Percentiles rank a stretch among this genome's conserved stretches.
Evolutionary conservation across 1,140 invertebrate genomes (phyloP).

Genomic region (Drosophila melanica): DNA sequence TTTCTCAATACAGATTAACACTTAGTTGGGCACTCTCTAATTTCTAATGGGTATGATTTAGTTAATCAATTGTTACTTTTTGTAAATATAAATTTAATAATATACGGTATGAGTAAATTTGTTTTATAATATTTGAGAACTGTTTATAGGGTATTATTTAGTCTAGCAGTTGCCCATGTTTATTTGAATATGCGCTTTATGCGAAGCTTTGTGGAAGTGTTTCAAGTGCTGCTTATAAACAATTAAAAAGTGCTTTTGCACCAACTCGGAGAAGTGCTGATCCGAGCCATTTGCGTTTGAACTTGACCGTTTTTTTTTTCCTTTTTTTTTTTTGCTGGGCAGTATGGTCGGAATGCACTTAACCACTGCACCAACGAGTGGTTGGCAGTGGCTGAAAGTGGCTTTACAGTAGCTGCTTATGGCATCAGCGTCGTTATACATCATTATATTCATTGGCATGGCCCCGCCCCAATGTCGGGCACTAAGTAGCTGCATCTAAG

Average conservation of each 20-base stretch:
- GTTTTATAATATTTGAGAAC: no score
- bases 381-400: constrained; percentile 11
- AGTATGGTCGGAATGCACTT: constrained; percentile 41
- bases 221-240: constrained; percentile 35
- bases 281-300: constrained; percentile 25
- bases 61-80: background rate
- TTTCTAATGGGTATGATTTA: background rate
- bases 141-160: background rate
- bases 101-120: no score
- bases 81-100: no score
- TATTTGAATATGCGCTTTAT: background rate
- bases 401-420: constrained; percentile 16
- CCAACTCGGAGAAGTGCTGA: constrained; percentile 30
- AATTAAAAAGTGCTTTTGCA: constrained; percentile 39
- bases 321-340: constrained; percentile 4
- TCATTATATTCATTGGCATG: constrained; percentile 35
- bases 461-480: constrained; percentile 25
- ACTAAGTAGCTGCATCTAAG: constrained; percentile 49
- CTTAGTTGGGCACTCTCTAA: background rate
- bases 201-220: constrained; percentile 20
- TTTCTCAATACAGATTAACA: background rate
- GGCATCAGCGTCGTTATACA: constrained; percentile 29
- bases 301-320: constrained; percentile 43
- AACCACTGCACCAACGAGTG: constrained; percentile 18
- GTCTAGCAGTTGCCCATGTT: background rate